Evolutionary conservation across 2,888 invertebrate genomes (phyloP), one percentile per base, ranked within the genome.

Genomic region (Nymphalis c-album): DNA sequence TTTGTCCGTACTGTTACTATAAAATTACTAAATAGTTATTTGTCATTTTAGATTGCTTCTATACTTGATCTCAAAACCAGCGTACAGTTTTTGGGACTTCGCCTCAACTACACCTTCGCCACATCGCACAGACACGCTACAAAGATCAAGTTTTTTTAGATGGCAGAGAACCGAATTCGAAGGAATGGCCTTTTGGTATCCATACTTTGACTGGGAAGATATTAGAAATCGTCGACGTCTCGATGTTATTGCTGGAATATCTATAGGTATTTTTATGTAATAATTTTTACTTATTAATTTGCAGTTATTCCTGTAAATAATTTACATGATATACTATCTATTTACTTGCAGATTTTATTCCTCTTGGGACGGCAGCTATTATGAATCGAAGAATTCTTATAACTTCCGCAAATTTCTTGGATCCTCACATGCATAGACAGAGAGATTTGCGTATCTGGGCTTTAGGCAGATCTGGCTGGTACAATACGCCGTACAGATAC

Each of bases 381-480:
- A 59, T 87, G 17, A 87, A 84, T 58, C 68, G 80, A 5, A 76
- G 87, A 46, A 75, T 77, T 0, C 13, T 87, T 0, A 18, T 87
- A 6, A 78, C 86, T 0, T 61, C 83, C 0, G 83, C 82, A 3
- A 87, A 87, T 64, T 77, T 59, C 18, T 59, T 83, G 13, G 85
- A 83, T 7, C 82, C 80, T 0, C 77, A 76, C 53, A 70, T 78
- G 64, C 45, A 76, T 22, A 72, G 85, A 40, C 79, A 79, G 59
- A 68, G 51, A 7, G 83, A 84, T 3, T 5, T 87, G 0, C 75
- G 86, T 17, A 71, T 87, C n/a, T 87, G 86, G 86, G 78, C 80
- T 0, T 65, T 86, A 1, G 86, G 86, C 0, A 73, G 81, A 69
- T 18, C 22, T 0, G 85, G 86, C 0, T 0, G 0, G 0, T 63